A percentile compares a stretch with the other conserved stretches of the same genome.
Evolutionary conservation across 1,140 invertebrate genomes (phyloP).

Genomic region (Chymomyza costata): DNA sequence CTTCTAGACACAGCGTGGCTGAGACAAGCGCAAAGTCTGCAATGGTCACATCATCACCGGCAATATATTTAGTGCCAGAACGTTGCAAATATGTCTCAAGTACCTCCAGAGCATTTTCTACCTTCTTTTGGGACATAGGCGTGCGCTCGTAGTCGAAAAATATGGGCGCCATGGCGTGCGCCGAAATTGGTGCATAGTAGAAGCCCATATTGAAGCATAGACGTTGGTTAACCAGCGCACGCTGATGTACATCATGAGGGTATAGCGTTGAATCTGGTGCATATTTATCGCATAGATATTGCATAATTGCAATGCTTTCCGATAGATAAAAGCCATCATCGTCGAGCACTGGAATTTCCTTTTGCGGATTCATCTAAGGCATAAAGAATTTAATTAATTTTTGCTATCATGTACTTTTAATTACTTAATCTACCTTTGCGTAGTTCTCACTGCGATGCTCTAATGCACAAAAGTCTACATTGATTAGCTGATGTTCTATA

Average conservation of each 20-base stretch:
- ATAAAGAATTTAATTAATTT: constrained; percentile 8
- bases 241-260: constrained; percentile 80
- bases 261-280: constrained; percentile 80
- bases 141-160: constrained; percentile 84
- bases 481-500: constrained; percentile 80
- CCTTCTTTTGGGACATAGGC: constrained; percentile 80
- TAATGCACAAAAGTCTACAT: constrained; percentile 81
- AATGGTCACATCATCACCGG: constrained; percentile 82
- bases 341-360: constrained; percentile 85
- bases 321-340: constrained; percentile 83
- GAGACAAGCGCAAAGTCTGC: constrained; percentile 84
- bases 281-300: constrained; percentile 85
- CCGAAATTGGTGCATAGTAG: constrained; percentile 83
- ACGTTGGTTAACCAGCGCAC: constrained; percentile 85
- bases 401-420: constrained; percentile 20
- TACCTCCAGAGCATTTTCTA: constrained; percentile 80
- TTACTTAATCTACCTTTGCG: constrained; percentile 77
- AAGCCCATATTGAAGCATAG: constrained; percentile 85
- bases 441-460: constrained; percentile 84
- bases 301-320: constrained; percentile 86
- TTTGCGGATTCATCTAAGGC: constrained; percentile 84
- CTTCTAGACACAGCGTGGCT: constrained; percentile 83
- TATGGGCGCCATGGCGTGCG: constrained; percentile 78
- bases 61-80: constrained; percentile 80
- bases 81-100: constrained; percentile 82